Conservation (phyloP, 2,888 invertebrate species). For the Melanchra persicariae region DNA sequence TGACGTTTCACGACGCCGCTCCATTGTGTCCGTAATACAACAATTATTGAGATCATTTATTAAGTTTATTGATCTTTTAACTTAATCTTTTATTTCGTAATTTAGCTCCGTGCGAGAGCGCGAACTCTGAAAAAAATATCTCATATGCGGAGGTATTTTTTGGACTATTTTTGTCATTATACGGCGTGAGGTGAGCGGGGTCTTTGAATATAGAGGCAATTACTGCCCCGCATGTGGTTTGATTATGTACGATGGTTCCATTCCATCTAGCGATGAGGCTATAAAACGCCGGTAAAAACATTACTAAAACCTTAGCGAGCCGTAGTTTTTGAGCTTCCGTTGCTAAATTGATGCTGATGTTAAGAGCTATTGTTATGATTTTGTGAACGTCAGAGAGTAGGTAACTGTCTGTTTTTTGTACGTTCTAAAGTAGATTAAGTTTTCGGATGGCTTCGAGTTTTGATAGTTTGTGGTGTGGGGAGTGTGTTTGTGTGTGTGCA, state of each 20-base stretch:
- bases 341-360: conserved; percentile 87
- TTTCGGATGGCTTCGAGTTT: conserved; percentile 67
- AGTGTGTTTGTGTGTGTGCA: conserved; percentile 69
- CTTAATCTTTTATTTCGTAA: conserved; percentile 91
- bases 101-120: conserved; percentile 89
- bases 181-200: conserved; percentile 90
- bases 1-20: conserved; percentile 90
- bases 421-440: conserved; percentile 70
- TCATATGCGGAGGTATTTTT: conserved; percentile 90
- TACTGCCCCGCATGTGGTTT: conserved; percentile 90
- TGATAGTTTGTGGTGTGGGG: conserved; percentile 67
- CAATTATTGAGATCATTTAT: conserved; percentile 91
- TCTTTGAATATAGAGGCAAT: conserved; percentile 90
- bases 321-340: conserved; percentile 89
- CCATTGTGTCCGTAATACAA: conserved; percentile 91
- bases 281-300: conserved; percentile 86
- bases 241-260: conserved; percentile 88
- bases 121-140: conserved; percentile 89
- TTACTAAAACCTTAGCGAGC: conserved; percentile 84
- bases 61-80: conserved; percentile 91
- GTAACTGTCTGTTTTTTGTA: conserved; percentile 66
- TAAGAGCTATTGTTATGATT: conserved; percentile 84
- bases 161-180: conserved; percentile 91
- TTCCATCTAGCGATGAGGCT: conserved; percentile 87
- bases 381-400: conserved; percentile 65